These are phyloP conservation scores for Andrena dorsata DNA, from an alignment of 2,888 invertebrate genomes.

Conservation along the genomic window DNA sequence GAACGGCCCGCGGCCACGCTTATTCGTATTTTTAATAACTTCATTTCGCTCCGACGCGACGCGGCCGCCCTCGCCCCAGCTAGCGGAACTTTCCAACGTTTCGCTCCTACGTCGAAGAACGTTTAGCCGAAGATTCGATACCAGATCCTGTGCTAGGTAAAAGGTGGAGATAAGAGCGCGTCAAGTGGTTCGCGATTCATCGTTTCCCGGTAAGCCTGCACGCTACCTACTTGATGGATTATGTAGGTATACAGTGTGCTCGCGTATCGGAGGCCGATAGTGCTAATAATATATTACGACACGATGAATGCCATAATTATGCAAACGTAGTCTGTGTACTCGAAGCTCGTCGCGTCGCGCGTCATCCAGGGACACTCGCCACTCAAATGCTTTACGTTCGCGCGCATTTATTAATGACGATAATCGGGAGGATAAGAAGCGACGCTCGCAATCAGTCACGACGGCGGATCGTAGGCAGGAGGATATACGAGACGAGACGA, in stretches of 20 bases:
- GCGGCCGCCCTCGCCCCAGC: not conserved
- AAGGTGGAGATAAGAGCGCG: conserved; percentile 10
- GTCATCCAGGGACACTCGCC: conserved; percentile 12
- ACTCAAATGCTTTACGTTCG: not conserved
- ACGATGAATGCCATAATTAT: conserved; percentile 63
- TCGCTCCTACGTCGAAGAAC: too few relatives aligned
- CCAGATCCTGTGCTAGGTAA: not conserved
- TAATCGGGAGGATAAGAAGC: not conserved
- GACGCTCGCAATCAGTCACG: not conserved
- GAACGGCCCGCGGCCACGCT: conserved; percentile 64
- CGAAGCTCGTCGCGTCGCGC: conserved; percentile 1
- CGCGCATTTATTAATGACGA: not conserved
- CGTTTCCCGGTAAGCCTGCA: conserved; percentile 28
- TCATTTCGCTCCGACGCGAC: conserved; percentile 54
- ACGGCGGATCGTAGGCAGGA: not conserved
- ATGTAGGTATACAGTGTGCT: conserved; percentile 22
- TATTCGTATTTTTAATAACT: conserved; percentile 74
- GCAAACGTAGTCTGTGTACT: conserved; percentile 35
- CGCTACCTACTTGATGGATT: conserved; percentile 23
- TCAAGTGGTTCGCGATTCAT: not conserved
- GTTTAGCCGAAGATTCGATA: too few relatives aligned
- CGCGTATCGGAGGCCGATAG: conserved; percentile 57
- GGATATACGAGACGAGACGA: not conserved
- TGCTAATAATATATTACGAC: conserved; percentile 70
- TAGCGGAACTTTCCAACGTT: not conserved